Conservation (phyloP, 2,888 invertebrate genomes). For the Eudemis profundana region DNA sequence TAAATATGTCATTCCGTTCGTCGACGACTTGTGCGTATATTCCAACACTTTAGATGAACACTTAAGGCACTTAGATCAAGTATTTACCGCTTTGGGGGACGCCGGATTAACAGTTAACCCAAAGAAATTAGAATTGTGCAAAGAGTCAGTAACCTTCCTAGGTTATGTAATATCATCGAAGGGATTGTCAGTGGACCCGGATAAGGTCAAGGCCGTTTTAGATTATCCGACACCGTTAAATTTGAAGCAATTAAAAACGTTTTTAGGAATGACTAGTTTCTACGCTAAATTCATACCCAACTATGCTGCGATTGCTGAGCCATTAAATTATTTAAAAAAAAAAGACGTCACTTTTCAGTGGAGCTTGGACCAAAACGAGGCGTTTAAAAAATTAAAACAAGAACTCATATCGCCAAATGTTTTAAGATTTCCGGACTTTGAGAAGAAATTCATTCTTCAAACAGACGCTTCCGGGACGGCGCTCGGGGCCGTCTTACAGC, state of each 20-base stretch:
- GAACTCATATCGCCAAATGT: no score
- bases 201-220: conserved; percentile 8
- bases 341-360: not conserved
- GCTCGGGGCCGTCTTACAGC: conserved; percentile 20
- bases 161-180: not conserved
- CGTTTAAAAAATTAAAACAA: no score
- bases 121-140: no score
- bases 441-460: not conserved
- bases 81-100: not conserved
- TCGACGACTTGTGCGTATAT: conserved; percentile 16
- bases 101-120: conserved; percentile 11
- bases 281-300: not conserved
- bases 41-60: conserved; percentile 2
- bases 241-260: no score
- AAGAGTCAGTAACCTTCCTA: not conserved
- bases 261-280: not conserved
- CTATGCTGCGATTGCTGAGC: no score
- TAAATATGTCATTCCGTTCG: conserved; percentile 23
- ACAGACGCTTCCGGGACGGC: conserved; percentile 13
- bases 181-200: not conserved
- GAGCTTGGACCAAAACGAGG: no score
- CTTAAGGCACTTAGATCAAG: conserved; percentile 2
- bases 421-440: no score
- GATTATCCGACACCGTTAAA: conserved; percentile 2
- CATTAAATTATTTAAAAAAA: not conserved